Evolutionary conservation across 2,113 vertebrate species (phyloP).

Genomic region (Balaeniceps rex): DNA sequence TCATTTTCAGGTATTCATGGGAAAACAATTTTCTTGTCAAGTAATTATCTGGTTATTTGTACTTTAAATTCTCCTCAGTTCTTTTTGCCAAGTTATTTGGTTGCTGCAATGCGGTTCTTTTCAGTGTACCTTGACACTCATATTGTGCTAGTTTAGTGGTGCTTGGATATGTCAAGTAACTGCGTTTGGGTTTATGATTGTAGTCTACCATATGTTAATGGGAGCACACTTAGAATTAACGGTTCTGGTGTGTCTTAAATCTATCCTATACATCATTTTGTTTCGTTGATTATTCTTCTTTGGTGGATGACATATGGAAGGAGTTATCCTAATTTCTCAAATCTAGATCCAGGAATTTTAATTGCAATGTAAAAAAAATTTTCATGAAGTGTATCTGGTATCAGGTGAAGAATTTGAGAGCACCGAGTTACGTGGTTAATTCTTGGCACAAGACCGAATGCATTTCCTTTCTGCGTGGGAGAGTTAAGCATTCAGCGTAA

Average conservation of each 20-base stretch:
- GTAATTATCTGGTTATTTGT: not conserved
- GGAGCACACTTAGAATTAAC: not conserved
- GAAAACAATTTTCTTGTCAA: not conserved
- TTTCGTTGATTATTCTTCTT: not conserved
- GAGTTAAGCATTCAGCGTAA: not conserved
- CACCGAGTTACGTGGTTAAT: not conserved
- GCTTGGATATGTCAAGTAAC: not conserved
- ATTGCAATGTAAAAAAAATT: not conserved
- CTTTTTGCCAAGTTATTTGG: not conserved
- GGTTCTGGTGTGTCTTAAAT: not conserved
- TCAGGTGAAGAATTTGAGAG: not conserved
- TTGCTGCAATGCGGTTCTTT: not conserved
- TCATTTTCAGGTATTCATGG: not conserved
- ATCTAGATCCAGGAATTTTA: not conserved
- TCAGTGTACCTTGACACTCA: not conserved
- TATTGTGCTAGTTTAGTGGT: not conserved
- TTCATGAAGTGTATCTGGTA: not conserved
- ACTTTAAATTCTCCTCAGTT: not conserved
- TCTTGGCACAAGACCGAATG: not conserved
- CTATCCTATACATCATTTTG: not conserved
- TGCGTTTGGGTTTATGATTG: not conserved
- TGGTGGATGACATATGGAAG: not conserved
- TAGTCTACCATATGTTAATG: not conserved
- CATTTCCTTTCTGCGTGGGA: not conserved
- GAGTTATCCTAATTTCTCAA: not conserved